Percentiles rank a stretch among this genome's conserved stretches.
Conservation (phyloP, 2,113 vertebrate genomes). For the Irena cyanogastra region DNA sequence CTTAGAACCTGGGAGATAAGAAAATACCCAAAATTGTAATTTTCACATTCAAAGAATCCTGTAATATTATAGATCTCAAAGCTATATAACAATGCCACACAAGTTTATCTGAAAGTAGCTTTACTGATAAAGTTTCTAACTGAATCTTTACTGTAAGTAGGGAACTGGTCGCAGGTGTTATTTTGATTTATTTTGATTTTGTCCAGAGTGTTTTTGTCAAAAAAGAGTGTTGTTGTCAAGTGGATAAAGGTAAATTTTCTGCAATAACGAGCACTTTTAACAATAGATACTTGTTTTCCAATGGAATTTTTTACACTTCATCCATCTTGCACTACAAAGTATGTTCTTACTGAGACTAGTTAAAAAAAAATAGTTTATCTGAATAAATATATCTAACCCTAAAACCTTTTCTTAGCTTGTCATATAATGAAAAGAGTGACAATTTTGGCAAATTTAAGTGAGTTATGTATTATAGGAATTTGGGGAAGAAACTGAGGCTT, state of each 20-base stretch:
- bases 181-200: conserved; percentile 5
- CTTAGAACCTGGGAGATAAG: neutral
- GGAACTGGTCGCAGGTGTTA: neutral
- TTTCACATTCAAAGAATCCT: neutral
- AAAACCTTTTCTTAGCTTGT: neutral
- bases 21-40: neutral
- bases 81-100: neutral
- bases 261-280: neutral
- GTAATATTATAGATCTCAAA: neutral
- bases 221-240: neutral
- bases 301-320: neutral
- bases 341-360: neutral
- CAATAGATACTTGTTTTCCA: neutral
- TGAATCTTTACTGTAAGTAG: neutral
- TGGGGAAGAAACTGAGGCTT: neutral
- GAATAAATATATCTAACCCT: neutral
- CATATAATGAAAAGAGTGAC: neutral
- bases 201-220: neutral
- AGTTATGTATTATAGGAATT: neutral
- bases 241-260: neutral
- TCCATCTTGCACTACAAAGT: neutral
- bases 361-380: neutral
- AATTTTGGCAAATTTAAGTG: neutral
- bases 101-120: neutral
- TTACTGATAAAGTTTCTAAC: neutral